Evolutionary conservation across 2,797 vertebrate species (phyloP).

Genomic region (Oreortyx pictus): DNA sequence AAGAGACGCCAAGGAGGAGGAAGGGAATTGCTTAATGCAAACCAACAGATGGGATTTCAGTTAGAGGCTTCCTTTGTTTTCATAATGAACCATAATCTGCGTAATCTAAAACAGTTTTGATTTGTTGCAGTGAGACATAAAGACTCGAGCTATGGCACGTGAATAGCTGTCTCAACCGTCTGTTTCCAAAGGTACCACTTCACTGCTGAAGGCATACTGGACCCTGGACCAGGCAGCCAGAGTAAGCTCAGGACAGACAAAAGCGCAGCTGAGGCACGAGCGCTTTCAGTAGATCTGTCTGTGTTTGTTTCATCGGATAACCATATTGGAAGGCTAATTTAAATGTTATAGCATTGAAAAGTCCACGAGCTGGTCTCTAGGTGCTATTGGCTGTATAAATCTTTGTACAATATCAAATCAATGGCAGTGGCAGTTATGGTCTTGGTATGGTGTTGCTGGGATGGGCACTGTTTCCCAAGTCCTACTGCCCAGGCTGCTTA

Average conservation of each 20-base stretch:
- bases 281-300: neutral
- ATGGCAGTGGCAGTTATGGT: neutral
- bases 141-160: neutral
- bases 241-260: neutral
- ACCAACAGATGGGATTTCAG: slow-evolving; percentile 49
- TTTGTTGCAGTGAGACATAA: slow-evolving; percentile 32
- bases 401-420: neutral
- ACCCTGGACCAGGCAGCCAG: neutral
- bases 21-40: slow-evolving; percentile 37
- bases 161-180: neutral
- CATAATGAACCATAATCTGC: slow-evolving; percentile 50
- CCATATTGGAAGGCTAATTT: neutral
- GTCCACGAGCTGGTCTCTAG: neutral
- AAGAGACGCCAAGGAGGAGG: neutral
- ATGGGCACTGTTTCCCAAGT: neutral
- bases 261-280: neutral
- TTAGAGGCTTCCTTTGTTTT: slow-evolving; percentile 56
- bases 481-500: accelerated
- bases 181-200: neutral
- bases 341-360: neutral
- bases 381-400: neutral
- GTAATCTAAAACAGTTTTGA: slow-evolving; percentile 51
- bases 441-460: neutral
- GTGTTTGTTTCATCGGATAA: neutral
- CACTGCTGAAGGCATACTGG: neutral